Percentiles rank a stretch among this genome's conserved stretches.
These are phyloP conservation scores for Scrobipalpa costella DNA, from an alignment of 2,888 invertebrate species.

Conservation along the genomic window DNA sequence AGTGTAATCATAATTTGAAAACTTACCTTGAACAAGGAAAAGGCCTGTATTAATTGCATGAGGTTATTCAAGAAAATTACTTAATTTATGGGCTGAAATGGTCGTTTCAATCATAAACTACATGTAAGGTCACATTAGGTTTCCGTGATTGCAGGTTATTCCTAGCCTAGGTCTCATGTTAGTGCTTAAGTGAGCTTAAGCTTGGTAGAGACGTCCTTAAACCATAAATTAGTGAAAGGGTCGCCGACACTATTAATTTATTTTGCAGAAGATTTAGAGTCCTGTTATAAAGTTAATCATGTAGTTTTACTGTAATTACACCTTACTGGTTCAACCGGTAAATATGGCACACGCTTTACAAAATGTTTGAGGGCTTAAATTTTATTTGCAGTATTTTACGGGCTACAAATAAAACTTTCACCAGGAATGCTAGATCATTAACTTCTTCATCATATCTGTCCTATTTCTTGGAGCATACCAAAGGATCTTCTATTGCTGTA, in stretches of 20 bases:
- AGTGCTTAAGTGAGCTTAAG: conserved; percentile 5
- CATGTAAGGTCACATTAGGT: conserved; percentile 13
- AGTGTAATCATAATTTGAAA: neutral
- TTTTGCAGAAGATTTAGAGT: conserved; percentile 13
- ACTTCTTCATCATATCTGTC: no score
- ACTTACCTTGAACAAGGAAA: neutral
- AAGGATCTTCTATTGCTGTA: no score
- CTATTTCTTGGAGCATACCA: no score
- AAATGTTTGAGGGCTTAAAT: no score
- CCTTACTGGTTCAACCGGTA: neutral
- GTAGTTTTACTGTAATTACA: conserved; percentile 3
- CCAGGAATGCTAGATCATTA: no score
- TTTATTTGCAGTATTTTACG: no score
- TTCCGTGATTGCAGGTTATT: conserved; percentile 2
- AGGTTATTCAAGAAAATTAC: conserved; percentile 10
- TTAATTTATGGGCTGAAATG: conserved; percentile 5
- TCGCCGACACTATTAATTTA: conserved; percentile 17
- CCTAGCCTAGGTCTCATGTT: conserved; percentile 3
- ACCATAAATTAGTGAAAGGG: neutral
- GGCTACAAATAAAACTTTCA: no score
- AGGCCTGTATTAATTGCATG: neutral
- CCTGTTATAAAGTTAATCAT: conserved; percentile 3
- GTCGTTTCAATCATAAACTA: conserved; percentile 10
- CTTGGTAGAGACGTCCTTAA: neutral
- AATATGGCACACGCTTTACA: neutral